phyloP scores from a whole-genome alignment of 1,140 invertebrate species.

The Bradynema listronoti region DNA sequence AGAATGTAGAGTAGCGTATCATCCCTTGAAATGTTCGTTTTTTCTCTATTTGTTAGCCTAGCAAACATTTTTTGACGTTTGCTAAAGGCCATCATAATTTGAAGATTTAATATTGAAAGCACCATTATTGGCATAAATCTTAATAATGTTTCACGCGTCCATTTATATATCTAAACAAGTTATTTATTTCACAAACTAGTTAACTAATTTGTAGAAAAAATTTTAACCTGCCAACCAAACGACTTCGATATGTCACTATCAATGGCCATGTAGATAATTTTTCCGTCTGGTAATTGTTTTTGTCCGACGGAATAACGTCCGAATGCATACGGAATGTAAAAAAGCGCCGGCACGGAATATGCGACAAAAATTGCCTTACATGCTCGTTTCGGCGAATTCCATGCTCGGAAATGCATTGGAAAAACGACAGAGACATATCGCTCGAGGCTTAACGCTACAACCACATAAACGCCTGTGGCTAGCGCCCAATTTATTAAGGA shows the following conservation, averaged over 20 bases:
- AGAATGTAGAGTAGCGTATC: slow-evolving; percentile 56
- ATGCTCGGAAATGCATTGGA: slow-evolving; percentile 47
- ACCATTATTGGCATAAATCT: slow-evolving; percentile 53
- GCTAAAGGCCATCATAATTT: slow-evolving; percentile 57
- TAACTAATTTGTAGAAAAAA: slow-evolving; percentile 7
- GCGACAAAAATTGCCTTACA: slow-evolving; percentile 50
- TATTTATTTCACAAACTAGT: slow-evolving; percentile 8
- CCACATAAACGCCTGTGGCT: slow-evolving; percentile 51
- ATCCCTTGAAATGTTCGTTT: slow-evolving; percentile 38
- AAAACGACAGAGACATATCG: slow-evolving; percentile 56
- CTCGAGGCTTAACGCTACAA: slow-evolving; percentile 52
- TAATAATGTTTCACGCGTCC: slow-evolving; percentile 52
- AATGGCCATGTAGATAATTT: slow-evolving; percentile 35
- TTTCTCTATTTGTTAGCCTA: slow-evolving; percentile 49
- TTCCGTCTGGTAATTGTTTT: slow-evolving; percentile 29
- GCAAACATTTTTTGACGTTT: slow-evolving; percentile 55
- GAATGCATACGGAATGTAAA: slow-evolving; percentile 53
- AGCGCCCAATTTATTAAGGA: slow-evolving; percentile 56
- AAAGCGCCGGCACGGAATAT: slow-evolving; percentile 49
- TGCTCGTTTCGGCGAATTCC: slow-evolving; percentile 53
- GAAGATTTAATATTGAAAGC: slow-evolving; percentile 43
- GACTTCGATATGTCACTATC: slow-evolving; percentile 45
- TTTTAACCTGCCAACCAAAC: slow-evolving; percentile 33
- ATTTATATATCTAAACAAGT: slow-evolving; percentile 52
- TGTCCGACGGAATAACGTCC: slow-evolving; percentile 35